Percentiles rank a stretch among this genome's conserved stretches.
phyloP scores from a whole-genome alignment of 2,888 invertebrate species.

The Pilophorus perplexus region DNA sequence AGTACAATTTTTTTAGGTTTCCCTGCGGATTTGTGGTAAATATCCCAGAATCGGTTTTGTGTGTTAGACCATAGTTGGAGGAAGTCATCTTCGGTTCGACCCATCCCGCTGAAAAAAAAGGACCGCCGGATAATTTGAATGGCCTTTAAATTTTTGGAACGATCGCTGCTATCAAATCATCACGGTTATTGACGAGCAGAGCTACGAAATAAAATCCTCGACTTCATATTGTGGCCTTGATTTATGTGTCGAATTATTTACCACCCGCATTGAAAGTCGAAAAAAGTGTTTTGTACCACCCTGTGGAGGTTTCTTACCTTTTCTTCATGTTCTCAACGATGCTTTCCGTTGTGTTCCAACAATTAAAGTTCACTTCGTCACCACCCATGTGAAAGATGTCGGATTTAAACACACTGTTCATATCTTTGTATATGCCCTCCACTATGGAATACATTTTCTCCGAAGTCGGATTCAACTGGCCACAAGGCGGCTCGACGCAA shows the following conservation, averaged over 20 bases:
- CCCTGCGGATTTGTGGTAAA: constrained; percentile 55
- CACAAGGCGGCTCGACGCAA: constrained; percentile 81
- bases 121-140: not conserved
- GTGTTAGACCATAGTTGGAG: constrained; percentile 66
- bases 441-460: constrained; percentile 66
- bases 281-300: too few relatives aligned
- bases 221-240: too few relatives aligned
- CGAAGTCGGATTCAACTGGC: constrained; percentile 77
- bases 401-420: constrained; percentile 47
- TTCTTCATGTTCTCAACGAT: constrained; percentile 67
- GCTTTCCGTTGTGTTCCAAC: constrained; percentile 71
- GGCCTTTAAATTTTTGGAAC: too few relatives aligned
- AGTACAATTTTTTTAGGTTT: constrained; percentile 57
- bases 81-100: constrained; percentile 41
- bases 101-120: constrained; percentile 40
- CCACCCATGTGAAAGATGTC: constrained; percentile 76
- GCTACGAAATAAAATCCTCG: too few relatives aligned
- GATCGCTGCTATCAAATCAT: too few relatives aligned
- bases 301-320: constrained; percentile 44
- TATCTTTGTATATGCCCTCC: constrained; percentile 60
- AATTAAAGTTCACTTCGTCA: constrained; percentile 60
- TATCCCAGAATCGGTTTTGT: constrained; percentile 65
- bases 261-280: too few relatives aligned
- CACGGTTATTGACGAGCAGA: too few relatives aligned
- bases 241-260: too few relatives aligned